These are phyloP conservation scores for Callosobruchus maculatus DNA, from an alignment of 2,888 invertebrate genomes.

Conservation along the genomic window DNA sequence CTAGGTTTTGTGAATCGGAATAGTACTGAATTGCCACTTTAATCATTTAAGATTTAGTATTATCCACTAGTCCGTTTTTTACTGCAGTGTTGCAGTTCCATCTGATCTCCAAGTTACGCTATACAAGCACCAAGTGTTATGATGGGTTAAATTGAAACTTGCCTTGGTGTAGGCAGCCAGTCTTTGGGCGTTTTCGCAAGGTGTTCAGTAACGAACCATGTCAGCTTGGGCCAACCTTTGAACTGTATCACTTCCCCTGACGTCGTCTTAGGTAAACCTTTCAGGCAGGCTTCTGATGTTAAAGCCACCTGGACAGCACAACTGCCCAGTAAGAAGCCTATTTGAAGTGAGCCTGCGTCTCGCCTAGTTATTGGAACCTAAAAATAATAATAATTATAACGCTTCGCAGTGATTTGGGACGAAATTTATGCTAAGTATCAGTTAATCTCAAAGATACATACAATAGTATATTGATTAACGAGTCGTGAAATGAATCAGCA, in stretches of 20 bases:
- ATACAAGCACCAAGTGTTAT: too few relatives aligned
- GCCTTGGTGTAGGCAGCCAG: conserved; percentile 83
- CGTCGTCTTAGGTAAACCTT: conserved; percentile 78
- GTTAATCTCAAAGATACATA: too few relatives aligned
- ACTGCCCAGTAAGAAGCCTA: conserved; percentile 95
- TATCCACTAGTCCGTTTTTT: too few relatives aligned
- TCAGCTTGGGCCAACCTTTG: conserved; percentile 95
- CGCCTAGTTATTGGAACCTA: conserved; percentile 87
- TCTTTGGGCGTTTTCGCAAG: conserved; percentile 93
- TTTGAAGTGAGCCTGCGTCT: conserved; percentile 96
- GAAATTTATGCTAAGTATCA: too few relatives aligned
- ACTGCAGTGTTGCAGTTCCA: too few relatives aligned
- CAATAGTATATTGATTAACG: too few relatives aligned
- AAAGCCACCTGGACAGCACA: conserved; percentile 94
- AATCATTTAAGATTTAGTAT: too few relatives aligned
- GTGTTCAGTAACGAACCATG: conserved; percentile 98
- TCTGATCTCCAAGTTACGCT: too few relatives aligned
- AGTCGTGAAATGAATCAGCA: too few relatives aligned
- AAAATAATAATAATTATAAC: background rate
- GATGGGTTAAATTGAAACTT: background rate
- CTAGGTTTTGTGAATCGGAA: too few relatives aligned
- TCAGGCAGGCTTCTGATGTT: conserved; percentile 96
- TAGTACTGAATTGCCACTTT: too few relatives aligned
- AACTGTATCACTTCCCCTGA: conserved; percentile 71
- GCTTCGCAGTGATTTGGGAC: background rate